Percentiles rank a stretch among this genome's conserved stretches.
These are phyloP conservation scores for Pontoporia blainvillei DNA, from an alignment of 2,113 vertebrate genomes.

Conservation along the genomic window DNA sequence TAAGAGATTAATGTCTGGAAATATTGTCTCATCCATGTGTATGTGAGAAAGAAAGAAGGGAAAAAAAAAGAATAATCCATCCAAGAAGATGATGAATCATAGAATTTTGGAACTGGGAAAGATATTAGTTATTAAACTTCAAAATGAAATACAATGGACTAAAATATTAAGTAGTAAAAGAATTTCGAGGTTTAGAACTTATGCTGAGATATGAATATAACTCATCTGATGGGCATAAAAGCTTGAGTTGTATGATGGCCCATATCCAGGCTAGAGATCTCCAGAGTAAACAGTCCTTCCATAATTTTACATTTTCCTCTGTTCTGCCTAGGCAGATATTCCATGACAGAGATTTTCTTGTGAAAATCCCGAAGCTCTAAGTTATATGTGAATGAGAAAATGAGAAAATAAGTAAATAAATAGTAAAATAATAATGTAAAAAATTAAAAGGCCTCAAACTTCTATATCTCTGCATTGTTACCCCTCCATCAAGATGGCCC, in stretches of 20 bases:
- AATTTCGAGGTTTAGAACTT: background rate
- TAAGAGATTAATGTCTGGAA: background rate
- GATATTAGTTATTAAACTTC: background rate
- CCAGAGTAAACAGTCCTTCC: background rate
- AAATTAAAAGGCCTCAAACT: background rate
- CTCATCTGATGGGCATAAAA: background rate
- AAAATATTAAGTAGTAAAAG: background rate
- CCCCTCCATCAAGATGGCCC: background rate
- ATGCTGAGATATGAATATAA: background rate
- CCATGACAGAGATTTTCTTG: background rate
- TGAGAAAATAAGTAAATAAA: background rate
- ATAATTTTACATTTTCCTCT: background rate
- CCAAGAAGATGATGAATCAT: background rate
- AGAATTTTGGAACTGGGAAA: background rate
- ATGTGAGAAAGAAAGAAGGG: background rate
- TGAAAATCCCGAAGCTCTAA: background rate
- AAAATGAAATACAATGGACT: background rate
- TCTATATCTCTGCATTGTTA: background rate
- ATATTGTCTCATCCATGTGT: background rate
- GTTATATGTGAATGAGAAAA: background rate
- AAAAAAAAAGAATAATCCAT: background rate
- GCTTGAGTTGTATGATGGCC: background rate
- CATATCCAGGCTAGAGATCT: background rate
- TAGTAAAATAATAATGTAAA: background rate
- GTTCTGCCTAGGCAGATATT: background rate